phyloP scores from a whole-genome alignment of 2,113 vertebrate species.

The Aphyosemion australe region DNA sequence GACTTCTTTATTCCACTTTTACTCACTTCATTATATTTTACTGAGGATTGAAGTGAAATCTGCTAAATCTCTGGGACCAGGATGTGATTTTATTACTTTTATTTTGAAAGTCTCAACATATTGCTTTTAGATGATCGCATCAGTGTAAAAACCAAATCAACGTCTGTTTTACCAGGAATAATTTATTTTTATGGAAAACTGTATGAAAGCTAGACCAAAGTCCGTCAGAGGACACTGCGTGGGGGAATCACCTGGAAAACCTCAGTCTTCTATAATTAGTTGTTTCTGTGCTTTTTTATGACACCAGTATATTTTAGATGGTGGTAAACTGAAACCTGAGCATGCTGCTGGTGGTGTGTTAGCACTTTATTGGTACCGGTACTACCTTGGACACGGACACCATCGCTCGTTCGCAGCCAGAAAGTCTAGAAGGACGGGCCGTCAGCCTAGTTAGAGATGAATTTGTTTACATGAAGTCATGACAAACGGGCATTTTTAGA shows the following conservation, averaged over 20 bases:
- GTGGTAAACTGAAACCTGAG: conserved; percentile 56
- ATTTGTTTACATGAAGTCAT: conserved; percentile 72
- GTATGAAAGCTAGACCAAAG: conserved; percentile 1
- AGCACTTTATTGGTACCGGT: conserved; percentile 82
- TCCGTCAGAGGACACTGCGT: no score
- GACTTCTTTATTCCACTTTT: conserved; percentile 72
- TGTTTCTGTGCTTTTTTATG: conserved; percentile 31
- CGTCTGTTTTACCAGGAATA: conserved; percentile 44
- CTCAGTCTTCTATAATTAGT: not conserved
- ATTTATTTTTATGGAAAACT: conserved; percentile 62
- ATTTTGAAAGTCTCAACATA: conserved; percentile 9
- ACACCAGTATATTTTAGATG: conserved; percentile 36
- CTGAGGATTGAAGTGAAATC: conserved; percentile 63
- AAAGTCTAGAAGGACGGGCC: conserved; percentile 51
- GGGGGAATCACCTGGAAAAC: no score
- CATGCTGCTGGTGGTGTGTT: conserved; percentile 68
- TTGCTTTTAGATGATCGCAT: conserved; percentile 43
- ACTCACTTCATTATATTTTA: conserved; percentile 55
- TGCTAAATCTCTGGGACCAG: conserved; percentile 69
- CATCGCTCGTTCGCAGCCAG: conserved; percentile 43
- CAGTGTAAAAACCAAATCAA: conserved; percentile 43
- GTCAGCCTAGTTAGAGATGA: conserved; percentile 45
- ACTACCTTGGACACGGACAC: conserved; percentile 67
- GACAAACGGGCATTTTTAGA: conserved; percentile 63
- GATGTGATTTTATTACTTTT: conserved; percentile 38